Evolutionary conservation across 2,113 vertebrate species (phyloP), one percentile per base, ranked within the genome.

Genomic region (Neotragus moschatus): DNA sequence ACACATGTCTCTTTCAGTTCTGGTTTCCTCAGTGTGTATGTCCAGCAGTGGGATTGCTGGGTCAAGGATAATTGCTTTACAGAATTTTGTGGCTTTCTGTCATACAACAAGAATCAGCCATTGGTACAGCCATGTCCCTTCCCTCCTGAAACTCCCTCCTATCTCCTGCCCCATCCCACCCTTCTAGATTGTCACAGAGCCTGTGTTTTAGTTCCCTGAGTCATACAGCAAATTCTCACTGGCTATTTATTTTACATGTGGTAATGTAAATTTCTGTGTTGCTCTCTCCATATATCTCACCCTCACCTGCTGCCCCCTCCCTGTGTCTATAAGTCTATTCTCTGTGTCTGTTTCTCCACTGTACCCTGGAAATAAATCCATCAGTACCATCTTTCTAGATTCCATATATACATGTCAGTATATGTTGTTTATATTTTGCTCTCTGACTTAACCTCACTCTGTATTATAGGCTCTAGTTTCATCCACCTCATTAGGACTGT

Each of bases 231-330:
- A 36, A 70, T 70, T 11, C n/a, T 36, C n/a, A 70, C 11, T 70
- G n/a, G 17, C 63, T 70, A 5, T 70, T 70, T 70, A 21, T 21
- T 70, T 70, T 36, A 36, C 63, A 36, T 70, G 21, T 70, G 17
- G 9, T 70, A 70, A 11, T 36, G 9, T 70, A 70, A 70, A 36
- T 70, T 70, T 70, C 17, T n/a, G 19, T 11, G 17, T 36, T 21
- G 2, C n/a, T 21, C 2, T 36, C 17, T 36, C 17, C 63, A 70
- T 36, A 70, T 4, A 36, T 5, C 33, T 66, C 63, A 36, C 16
- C 33, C 17, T 70, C 9, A 5, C 17, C 63, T 2, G 17, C 9
- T 9, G 0, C 16, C n/a, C 9, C 36, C n/a, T 36, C 4, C 63
- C n/a, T 11, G 4, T 11, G 17, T 70, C n/a, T 8, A 21, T 70